Evolutionary conservation across 2,888 invertebrate species (phyloP).

Genomic region (Catotricha subobsoleta): DNA sequence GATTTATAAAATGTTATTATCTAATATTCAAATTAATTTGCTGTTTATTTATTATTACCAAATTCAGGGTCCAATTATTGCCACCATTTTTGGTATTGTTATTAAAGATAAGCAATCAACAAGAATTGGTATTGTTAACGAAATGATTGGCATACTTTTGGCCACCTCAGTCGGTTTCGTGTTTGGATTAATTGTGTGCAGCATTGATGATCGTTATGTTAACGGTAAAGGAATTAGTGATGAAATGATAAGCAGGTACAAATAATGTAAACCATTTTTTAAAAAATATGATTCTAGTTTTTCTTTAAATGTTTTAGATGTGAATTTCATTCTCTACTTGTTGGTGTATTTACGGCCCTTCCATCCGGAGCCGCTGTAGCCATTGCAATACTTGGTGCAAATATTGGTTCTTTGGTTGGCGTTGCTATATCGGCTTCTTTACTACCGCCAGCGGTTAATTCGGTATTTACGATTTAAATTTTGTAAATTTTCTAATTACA

Average conservation of each 20-base stretch:
- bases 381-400: slow-evolving; percentile 57
- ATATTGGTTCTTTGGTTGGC: slow-evolving; percentile 59
- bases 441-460: slow-evolving; percentile 64
- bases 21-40: too few species aligned
- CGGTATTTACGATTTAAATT: slow-evolving; percentile 34
- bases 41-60: neutral
- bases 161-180: slow-evolving; percentile 49
- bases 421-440: slow-evolving; percentile 69
- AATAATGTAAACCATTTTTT: too few species aligned
- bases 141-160: slow-evolving; percentile 44
- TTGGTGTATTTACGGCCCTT: slow-evolving; percentile 54
- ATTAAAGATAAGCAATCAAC: slow-evolving; percentile 44
- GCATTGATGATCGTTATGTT: slow-evolving; percentile 37
- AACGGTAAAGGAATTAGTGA: slow-evolving; percentile 42
- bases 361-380: slow-evolving; percentile 65
- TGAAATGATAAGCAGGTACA: slow-evolving; percentile 44
- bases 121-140: slow-evolving; percentile 45
- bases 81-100: slow-evolving; percentile 54
- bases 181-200: slow-evolving; percentile 43
- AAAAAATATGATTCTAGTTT: neutral
- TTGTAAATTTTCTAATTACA: neutral
- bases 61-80: slow-evolving; percentile 53
- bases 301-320: slow-evolving; percentile 28
- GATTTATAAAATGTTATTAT: neutral
- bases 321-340: slow-evolving; percentile 44